Percentiles rank a stretch among this genome's conserved stretches.
phyloP scores from a whole-genome alignment of 1,140 invertebrate genomes.

The Procambarus virginalis region DNA sequence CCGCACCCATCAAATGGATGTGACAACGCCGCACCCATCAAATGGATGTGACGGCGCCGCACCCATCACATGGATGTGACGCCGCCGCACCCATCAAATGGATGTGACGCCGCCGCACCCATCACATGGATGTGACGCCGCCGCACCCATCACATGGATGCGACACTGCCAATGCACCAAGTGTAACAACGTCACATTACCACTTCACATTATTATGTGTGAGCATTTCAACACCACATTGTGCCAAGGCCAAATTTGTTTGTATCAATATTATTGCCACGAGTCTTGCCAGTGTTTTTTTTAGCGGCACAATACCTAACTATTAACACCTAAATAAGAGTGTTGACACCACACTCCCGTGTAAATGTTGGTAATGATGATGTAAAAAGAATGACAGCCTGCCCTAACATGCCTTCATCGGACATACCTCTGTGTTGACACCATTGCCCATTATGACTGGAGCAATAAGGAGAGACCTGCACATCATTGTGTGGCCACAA shows the following conservation, averaged over 20 bases:
- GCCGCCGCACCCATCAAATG: too few species aligned
- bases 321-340: not conserved
- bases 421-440: slow-evolving; percentile 34
- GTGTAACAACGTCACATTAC: not conserved
- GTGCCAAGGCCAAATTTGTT: not conserved
- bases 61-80: too few species aligned
- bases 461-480: slow-evolving; percentile 21
- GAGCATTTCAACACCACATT: not conserved
- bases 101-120: not conserved
- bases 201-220: not conserved
- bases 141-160: not conserved
- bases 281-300: too few species aligned
- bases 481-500: slow-evolving; percentile 27
- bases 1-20: too few species aligned
- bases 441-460: slow-evolving; percentile 7
- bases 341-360: not conserved
- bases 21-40: too few species aligned
- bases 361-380: not conserved
- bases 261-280: not conserved
- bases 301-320: not conserved
- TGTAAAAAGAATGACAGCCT: slow-evolving; percentile 9
- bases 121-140: not conserved
- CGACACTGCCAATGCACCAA: too few species aligned
- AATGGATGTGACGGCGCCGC: too few species aligned
- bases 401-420: slow-evolving; percentile 26